Evolutionary conservation across 2,888 invertebrate genomes (phyloP).

Genomic region (Oligia strigilis): DNA sequence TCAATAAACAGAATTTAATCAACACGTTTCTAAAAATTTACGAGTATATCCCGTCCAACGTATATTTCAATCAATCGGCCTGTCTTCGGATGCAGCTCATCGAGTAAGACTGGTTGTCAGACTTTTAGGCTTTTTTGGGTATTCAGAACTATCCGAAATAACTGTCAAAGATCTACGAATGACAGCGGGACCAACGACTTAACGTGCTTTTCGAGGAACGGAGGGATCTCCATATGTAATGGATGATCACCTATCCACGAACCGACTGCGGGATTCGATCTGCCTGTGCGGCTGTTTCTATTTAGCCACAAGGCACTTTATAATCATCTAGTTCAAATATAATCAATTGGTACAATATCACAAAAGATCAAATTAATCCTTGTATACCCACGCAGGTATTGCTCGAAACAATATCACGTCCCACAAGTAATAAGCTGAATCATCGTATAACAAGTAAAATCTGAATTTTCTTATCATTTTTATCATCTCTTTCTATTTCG

Average conservation of each 20-base stretch:
- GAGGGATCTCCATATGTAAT: too few species aligned
- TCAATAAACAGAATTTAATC: background rate
- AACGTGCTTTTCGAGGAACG: too few species aligned
- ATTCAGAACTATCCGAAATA: too few species aligned
- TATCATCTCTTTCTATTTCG: background rate
- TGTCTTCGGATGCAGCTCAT: too few species aligned
- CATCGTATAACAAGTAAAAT: background rate
- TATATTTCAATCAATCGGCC: background rate
- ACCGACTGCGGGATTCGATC: too few species aligned
- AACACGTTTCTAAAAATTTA: background rate
- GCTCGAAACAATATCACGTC: background rate
- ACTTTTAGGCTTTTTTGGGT: too few species aligned
- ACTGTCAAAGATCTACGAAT: too few species aligned
- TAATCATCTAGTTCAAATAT: background rate
- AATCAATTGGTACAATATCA: too few species aligned
- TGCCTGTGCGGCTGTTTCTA: too few species aligned
- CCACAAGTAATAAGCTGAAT: background rate
- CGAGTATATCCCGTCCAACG: background rate
- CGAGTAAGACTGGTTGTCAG: too few species aligned
- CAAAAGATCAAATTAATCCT: background rate
- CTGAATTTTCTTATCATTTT: background rate
- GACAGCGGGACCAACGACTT: too few species aligned
- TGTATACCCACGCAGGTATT: background rate
- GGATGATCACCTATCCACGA: too few species aligned
- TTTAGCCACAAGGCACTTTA: background rate